Evolutionary conservation across 2,888 invertebrate genomes (phyloP).

Genomic region (Diarsia dahlii): DNA sequence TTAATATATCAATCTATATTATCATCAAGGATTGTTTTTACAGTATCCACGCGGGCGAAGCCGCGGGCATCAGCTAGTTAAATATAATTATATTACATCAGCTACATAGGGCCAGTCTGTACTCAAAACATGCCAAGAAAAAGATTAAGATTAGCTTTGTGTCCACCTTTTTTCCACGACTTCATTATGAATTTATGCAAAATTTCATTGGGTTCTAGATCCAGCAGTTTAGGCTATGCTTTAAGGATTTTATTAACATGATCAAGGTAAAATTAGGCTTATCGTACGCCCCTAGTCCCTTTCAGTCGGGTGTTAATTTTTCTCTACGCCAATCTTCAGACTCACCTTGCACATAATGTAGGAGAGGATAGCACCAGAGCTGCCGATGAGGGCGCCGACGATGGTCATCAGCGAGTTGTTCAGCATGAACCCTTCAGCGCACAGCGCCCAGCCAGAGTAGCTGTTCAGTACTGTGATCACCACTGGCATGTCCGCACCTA

Average conservation of each 20-base stretch:
- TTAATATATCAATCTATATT: not conserved
- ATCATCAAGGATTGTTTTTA: too few species aligned
- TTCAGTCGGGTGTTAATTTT: not conserved
- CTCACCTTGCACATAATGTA: conserved; percentile 98
- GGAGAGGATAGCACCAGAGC: conserved; percentile 97
- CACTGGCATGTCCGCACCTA: conserved; percentile 98
- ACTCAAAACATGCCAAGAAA: not conserved
- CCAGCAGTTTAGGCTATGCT: not conserved
- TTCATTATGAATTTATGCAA: not conserved
- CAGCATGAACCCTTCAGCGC: conserved; percentile 98
- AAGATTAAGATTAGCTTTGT: not conserved
- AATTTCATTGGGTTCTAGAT: too few species aligned
- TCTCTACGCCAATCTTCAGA: not conserved
- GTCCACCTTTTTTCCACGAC: not conserved
- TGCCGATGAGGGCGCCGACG: conserved; percentile 97
- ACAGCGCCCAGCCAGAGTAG: conserved; percentile 98
- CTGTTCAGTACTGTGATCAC: conserved; percentile 98
- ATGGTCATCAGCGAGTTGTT: conserved; percentile 98
- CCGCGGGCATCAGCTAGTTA: too few species aligned
- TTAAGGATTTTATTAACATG: not conserved
- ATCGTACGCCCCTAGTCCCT: not conserved
- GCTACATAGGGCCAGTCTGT: not conserved
- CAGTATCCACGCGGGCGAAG: too few species aligned
- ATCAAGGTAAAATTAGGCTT: not conserved
- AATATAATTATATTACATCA: not conserved